Base-by-base conservation (phyloP, 2,888 invertebrate genomes). In the Mythimna loreyi region DNA sequence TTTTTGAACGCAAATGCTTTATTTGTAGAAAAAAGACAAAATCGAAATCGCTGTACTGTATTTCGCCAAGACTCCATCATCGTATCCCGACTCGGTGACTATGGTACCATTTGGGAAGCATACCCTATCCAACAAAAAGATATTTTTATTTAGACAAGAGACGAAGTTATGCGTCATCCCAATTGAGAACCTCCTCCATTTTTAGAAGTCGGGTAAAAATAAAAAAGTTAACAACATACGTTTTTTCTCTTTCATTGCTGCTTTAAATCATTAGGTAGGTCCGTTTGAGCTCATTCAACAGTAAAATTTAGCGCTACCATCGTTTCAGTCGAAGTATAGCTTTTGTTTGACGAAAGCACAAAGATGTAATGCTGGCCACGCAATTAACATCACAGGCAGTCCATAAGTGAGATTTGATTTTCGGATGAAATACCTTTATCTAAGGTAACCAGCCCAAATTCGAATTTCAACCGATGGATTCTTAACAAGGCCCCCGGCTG, bases 401-500 rank as follows among this genome's bases (percentile, higher is more conserved):
- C 57, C 62, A 63, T 66, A 60, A 75, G 63, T 53, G 60, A 50
- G 62, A 78, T 72, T 75, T 80, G 76, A 56, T 60, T 59, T 55
- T 56, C 33, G 60, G 56, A 49, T 81, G 86, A 90, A 89, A 93
- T 92, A 86, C 88, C 87, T 85, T 83, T 85, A 87, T 79, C 85
- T 80, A 70, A 76, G 77, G 82, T 88, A 87, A 89, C 90, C 87
- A 85, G 84, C 76, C 81, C 82, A 87, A 91, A 92, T 91, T 90
- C 89, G 89, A 92, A 93, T 92, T 90, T 91, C 90, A 75, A 84
- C 86, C 83, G 83, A 80, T 86, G 85, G 92, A 95, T 95, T 94
- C 95, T 95, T 94, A 94, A 93, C 94, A 88, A 92, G 90, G 91
- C 93, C 90, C 78, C 87, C 78, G 90, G 92, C 91, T 74, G 78